These are phyloP conservation scores for Ochotona princeps DNA, from an alignment of 2,113 vertebrate species.

Conservation along the genomic window DNA sequence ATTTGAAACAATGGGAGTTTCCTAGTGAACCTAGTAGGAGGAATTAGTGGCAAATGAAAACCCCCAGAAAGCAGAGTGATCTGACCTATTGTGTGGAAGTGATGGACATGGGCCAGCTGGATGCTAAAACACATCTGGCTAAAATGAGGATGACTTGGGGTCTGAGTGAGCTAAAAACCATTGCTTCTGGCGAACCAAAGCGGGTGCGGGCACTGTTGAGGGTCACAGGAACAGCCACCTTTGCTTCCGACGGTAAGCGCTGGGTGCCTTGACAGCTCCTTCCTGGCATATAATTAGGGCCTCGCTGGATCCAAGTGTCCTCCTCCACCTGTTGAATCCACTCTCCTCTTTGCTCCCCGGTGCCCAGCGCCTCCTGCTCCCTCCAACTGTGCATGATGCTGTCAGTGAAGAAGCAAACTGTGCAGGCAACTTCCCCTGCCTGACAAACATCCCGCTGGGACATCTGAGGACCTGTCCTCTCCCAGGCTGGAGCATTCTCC, in stretches of 20 bases:
- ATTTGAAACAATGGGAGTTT: conserved; percentile 58
- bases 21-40: conserved; percentile 50
- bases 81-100: conserved; percentile 57
- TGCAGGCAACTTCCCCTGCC: background rate
- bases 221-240: background rate
- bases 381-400: background rate
- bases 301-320: background rate
- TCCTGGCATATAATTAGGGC: background rate
- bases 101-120: conserved; percentile 59
- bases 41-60: conserved; percentile 70
- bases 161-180: conserved; percentile 34
- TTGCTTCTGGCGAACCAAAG: conserved; percentile 53
- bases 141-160: conserved; percentile 20
- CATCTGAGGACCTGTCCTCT: background rate
- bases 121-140: conserved; percentile 61
- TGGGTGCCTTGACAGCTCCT: background rate
- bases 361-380: background rate
- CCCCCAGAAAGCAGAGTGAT: conserved; percentile 68
- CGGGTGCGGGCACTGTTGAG: background rate
- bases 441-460: background rate
- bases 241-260: background rate
- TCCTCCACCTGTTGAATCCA: background rate
- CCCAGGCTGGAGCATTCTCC: background rate
- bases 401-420: background rate
- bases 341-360: background rate